Evolutionary conservation across 2,113 vertebrate genomes (phyloP).

Genomic region (Amia ocellicauda): DNA sequence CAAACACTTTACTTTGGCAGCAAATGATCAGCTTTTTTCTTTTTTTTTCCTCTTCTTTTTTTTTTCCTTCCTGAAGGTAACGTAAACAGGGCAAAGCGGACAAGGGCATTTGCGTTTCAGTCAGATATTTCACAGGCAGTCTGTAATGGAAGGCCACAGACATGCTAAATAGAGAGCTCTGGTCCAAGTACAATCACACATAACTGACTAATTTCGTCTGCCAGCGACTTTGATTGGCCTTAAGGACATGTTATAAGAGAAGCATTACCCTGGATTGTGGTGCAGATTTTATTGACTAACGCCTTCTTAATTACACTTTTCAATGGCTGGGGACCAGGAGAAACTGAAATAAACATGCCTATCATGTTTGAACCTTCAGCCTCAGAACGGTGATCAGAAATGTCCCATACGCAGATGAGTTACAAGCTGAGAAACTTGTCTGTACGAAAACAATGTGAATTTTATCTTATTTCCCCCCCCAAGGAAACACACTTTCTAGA

Average conservation of each 20-base stretch:
- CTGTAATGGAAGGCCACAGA: slow-evolving; percentile 17
- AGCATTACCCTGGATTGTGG: not conserved
- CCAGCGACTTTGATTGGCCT: not conserved
- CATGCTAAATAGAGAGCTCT: slow-evolving; percentile 11
- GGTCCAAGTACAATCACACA: not conserved
- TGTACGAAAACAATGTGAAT: no score
- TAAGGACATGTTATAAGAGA: not conserved
- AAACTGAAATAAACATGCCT: no score
- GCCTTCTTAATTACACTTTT: not conserved
- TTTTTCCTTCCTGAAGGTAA: slow-evolving; percentile 28
- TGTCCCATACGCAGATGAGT: no score
- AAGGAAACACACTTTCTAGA: no score
- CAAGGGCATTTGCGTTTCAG: slow-evolving; percentile 36
- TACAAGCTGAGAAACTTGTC: no score
- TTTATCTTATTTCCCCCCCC: no score
- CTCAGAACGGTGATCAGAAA: no score
- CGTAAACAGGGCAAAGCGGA: slow-evolving; percentile 34
- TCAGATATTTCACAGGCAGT: slow-evolving; percentile 19
- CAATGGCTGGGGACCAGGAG: no score
- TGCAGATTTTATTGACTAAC: slow-evolving; percentile 7
- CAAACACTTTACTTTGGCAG: slow-evolving; percentile 71
- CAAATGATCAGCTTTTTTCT: slow-evolving; percentile 49
- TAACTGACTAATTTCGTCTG: slow-evolving; percentile 7
- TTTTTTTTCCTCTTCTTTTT: slow-evolving; percentile 18
- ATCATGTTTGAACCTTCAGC: no score